Evolutionary conservation across 2,888 invertebrate genomes (phyloP), one percentile per base, ranked within the genome.

Genomic region (Heliconius erato): DNA sequence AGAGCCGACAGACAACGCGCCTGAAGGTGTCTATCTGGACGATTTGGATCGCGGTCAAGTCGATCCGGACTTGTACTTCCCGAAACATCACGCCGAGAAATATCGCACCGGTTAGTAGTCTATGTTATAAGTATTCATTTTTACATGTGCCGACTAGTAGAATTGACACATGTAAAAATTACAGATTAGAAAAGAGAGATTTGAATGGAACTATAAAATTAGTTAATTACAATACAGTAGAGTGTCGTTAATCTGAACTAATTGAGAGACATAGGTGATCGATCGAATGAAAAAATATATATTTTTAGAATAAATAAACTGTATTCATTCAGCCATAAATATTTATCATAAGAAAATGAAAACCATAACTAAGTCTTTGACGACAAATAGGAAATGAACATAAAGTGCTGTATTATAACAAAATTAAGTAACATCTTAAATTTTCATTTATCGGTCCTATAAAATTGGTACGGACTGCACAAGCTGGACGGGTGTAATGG

Each of bases 11-110:
- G 90, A 90, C 88, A 96, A 96, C 44, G 97, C 96, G 89, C 95
- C 97, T 23, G 98, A 98, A 87, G 98, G 98, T 81, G 98, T 99
- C 86, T 99, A 99, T 93, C 96, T 99, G 83, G 99, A 99, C 81
- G 99, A 99, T 90, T 96, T 99, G 84, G 98, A 98, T 91, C 97
- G 98, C 49, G 98, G 98, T 79, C 97, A 97, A 89, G 97, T 99
- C 94, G 98, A 99, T 93, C 99, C 99, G n/a, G 98, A 99, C 97
- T 98, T 86, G 97, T 98, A 90, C 96, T 99, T 89, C 98, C 99
- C 96, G 97, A 99, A 94, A 97, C 98, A 88, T 92, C 97, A 91
- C 94, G 94, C 91, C 1, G 93, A 93, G 65, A 89, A 92, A 54
- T 94, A 94, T 85, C 93, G 97, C 90, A 88, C 96, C 91, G 93